Evolutionary conservation across 2,797 vertebrate genomes (phyloP), one percentile per base, ranked within the genome.

Genomic region (Enteromius thamalakanensis): DNA sequence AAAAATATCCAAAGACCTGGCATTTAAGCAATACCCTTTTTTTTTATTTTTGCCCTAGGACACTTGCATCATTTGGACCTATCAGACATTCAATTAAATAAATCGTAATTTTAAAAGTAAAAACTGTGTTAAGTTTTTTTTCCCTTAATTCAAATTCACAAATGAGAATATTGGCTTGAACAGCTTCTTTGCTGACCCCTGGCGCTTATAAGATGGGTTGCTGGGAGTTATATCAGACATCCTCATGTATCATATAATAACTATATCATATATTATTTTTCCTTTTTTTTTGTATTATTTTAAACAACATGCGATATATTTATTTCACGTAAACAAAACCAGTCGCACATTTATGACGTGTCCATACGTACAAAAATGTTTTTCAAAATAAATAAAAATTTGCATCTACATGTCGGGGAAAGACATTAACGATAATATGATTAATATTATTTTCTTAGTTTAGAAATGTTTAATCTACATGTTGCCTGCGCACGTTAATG

Each of bases 51-150:
- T 23, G 87, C 86, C 76, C 69, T 82, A 80, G 92, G 92, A 89
- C 92, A 88, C 93, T 96, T 97, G 97, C 96, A 96, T 97, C 96
- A 96, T 91, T 91, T 92, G 88, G 92, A 88, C 93, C 85, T 81
- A 90, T 94, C 93, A 90, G 92, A 94, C 89, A 94, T 92, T 94
- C 93, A 96, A 88, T 90, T 95, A 91, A 95, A 94, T 95, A 95
- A 94, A 95, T 92, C 90, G 95, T 89, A 88, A 91, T 92, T 95
- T 94, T 94, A 94, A 93, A 64, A 64, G 15, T 8, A 8, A 90
- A 87, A 94, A 94, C 87, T 70, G 53, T 37, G 26, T 81, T 40
- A 3, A 79, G 23, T 45, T 8, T 23, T 45, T 29, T 9, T 21
- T 3, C 42, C 40, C 42, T 45, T 4, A 47, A 23, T 23, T 53